Base-by-base conservation (phyloP, 2,113 vertebrate genomes). In the Gavia stellata region DNA sequence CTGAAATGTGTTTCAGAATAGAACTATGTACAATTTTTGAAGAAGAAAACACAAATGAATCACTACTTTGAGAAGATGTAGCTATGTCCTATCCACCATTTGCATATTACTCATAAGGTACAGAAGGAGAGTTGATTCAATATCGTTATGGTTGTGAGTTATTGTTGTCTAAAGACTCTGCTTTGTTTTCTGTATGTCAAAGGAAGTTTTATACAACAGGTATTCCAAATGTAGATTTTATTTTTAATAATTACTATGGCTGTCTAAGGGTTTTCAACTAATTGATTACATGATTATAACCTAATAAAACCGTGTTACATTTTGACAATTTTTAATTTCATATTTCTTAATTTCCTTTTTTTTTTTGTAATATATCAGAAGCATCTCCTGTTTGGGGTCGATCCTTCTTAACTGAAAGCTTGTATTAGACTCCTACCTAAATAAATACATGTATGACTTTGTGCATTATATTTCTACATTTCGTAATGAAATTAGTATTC, bases 321-420 rank as follows among this genome's bases (percentile, higher is more conserved):
- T 83, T 71, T n/a, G 5, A 3, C 44, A 81, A 8, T n/a, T 74
- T 45, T n/a, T 5, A 52, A 25, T 45, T 79, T 66, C 1, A 0
- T 33, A 8, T 25, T 49, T 88, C 56, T 71, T 31, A 44, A 2
- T 75, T 53, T 86, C 15, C 0, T 8, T 66, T 34, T 55, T 23
- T 19, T 36, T 31, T 17, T 4, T 31, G 34, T 72, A 21, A 4
- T 33, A 11, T 78, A 25, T 16, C 14, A 45, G 63, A 94, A 58
- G 0, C 13, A 18, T 50, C 17, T 42, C 10, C 2, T 49, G 1
- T 52, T 88, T 66, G 6, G 7, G 3, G 4, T 36, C 50, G 56
- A 61, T 33, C 17, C 18, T 83, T 74, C 52, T 59, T 75, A 52
- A 15, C 6, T 19, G 31, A 36, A 5, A 63, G 16, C 34, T 38